Conservation (phyloP, 2,888 invertebrate species). For the Caenorhabditis sp. region DNA sequence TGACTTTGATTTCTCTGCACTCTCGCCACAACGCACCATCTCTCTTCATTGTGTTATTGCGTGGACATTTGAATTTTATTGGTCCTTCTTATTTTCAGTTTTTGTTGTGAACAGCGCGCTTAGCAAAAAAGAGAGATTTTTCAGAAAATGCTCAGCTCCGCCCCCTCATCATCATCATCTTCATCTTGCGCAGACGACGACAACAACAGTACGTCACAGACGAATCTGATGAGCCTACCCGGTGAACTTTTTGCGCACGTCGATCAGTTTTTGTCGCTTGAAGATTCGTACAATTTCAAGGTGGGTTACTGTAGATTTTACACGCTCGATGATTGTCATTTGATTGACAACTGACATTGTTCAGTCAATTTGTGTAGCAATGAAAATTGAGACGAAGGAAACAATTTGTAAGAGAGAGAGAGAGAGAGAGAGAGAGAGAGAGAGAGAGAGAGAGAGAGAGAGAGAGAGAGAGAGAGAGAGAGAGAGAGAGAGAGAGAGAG, state of each 20-base stretch:
- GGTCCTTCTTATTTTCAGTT: not conserved
- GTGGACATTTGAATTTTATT: slow-evolving; percentile 1
- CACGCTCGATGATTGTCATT: slow-evolving; percentile 1
- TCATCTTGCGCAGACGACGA: not conserved
- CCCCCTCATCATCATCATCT: not conserved
- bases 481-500: too few species aligned
- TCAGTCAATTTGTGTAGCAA: not conserved
- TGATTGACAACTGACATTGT: slow-evolving; percentile 2
- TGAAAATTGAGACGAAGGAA: not conserved
- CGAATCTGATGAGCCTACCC: slow-evolving; percentile 38
- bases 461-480: too few species aligned
- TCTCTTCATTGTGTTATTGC: not conserved
- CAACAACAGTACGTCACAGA: not conserved
- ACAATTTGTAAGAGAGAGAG: too few species aligned
- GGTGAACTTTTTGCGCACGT: slow-evolving; percentile 47
- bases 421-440: too few species aligned
- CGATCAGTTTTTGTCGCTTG: slow-evolving; percentile 46
- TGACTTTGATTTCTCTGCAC: not conserved
- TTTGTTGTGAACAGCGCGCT: not conserved
- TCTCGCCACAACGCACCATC: not conserved
- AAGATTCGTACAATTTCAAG: slow-evolving; percentile 55
- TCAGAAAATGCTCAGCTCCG: slow-evolving; percentile 28
- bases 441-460: too few species aligned
- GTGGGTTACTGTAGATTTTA: slow-evolving; percentile 16
- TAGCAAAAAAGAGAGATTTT: too few species aligned